phyloP scores from a whole-genome alignment of 1,140 invertebrate genomes.

The Saccostrea cuccullata region DNA sequence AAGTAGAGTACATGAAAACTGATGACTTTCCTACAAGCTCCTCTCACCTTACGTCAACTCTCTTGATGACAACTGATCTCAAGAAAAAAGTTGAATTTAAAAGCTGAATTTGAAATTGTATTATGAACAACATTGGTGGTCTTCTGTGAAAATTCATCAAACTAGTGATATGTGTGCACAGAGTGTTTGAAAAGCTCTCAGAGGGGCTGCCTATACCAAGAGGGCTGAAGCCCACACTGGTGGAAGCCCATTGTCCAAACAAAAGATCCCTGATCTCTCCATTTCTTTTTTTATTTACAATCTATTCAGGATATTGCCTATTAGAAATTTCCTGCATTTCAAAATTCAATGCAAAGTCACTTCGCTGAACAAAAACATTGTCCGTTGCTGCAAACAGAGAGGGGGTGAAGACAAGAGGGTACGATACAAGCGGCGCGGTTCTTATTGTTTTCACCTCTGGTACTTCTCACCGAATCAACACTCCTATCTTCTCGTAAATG shows the following conservation, averaged over 20 bases:
- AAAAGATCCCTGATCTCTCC: neutral
- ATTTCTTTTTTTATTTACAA: constrained; percentile 29
- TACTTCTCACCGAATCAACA: constrained; percentile 1
- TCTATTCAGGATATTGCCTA: constrained; percentile 37
- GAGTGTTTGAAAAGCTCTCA: constrained; percentile 24
- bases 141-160: constrained; percentile 29
- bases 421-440: neutral
- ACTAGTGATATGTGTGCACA: constrained; percentile 35
- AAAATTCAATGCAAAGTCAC: constrained; percentile 34
- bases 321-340: constrained; percentile 35
- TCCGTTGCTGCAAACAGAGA: neutral
- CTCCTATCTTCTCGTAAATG: neutral
- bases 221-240: neutral
- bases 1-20: neutral
- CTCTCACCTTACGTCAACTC: neutral
- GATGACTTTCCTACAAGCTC: neutral
- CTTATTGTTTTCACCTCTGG: neutral
- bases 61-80: neutral
- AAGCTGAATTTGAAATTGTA: neutral
- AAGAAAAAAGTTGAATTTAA: neutral
- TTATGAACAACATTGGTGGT: constrained; percentile 19
- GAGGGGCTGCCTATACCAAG: constrained; percentile 1
- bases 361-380: constrained; percentile 2
- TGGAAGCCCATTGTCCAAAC: constrained; percentile 24
- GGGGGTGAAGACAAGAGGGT: neutral